Conservation (phyloP, 2,888 invertebrate genomes). For the Siphonodentalium dalli region DNA sequence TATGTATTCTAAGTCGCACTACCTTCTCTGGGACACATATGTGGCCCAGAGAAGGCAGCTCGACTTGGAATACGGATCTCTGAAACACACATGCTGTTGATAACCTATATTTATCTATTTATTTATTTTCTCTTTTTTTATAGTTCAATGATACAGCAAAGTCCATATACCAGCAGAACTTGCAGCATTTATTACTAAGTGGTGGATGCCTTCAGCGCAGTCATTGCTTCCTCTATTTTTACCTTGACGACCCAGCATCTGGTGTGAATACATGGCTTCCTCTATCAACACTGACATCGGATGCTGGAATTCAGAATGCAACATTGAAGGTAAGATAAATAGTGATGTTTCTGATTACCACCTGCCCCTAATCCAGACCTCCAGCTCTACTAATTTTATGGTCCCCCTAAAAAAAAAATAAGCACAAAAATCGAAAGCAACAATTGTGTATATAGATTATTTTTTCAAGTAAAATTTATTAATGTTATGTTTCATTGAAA, state of each 20-base stretch:
- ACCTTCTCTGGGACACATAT: too few species aligned
- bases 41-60: too few species aligned
- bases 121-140: conserved; percentile 4
- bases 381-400: too few species aligned
- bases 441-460: too few species aligned
- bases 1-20: too few species aligned
- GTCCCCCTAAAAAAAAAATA: too few species aligned
- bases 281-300: conserved; percentile 43
- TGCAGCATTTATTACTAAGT: conserved; percentile 30
- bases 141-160: conserved; percentile 46
- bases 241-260: conserved; percentile 33
- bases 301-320: conserved; percentile 45
- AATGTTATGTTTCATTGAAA: too few species aligned
- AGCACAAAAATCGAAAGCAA: too few species aligned
- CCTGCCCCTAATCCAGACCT: too few species aligned
- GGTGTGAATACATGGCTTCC: conserved; percentile 43
- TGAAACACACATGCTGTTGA: neutral
- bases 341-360: neutral
- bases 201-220: conserved; percentile 37
- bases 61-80: neutral
- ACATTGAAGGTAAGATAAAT: conserved; percentile 40
- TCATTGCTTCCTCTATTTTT: conserved; percentile 44
- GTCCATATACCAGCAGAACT: conserved; percentile 34
- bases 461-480: too few species aligned
- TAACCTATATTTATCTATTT: neutral